Conservation (phyloP, 2,113 vertebrate species). For the Pygoscelis adeliae region DNA sequence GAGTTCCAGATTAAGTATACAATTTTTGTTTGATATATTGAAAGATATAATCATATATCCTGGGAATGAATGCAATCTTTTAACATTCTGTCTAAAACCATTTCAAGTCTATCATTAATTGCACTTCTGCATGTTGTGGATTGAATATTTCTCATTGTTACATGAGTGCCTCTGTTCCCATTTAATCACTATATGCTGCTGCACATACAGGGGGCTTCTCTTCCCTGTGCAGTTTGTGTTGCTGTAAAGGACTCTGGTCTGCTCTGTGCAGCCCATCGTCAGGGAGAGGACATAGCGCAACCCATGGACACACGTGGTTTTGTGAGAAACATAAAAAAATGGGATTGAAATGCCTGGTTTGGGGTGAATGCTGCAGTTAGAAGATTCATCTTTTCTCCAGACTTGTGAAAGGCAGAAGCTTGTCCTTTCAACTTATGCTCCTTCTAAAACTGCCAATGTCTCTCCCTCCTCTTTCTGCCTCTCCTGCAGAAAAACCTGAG, state of each 20-base stretch:
- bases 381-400: background rate
- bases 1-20: background rate
- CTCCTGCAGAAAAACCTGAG: background rate
- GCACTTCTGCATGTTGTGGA: background rate
- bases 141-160: background rate
- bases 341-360: background rate
- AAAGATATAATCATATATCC: background rate
- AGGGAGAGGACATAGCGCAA: background rate
- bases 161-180: background rate
- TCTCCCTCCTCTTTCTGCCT: background rate
- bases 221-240: background rate
- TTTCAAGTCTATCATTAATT: background rate
- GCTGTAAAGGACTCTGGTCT: background rate
- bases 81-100: background rate
- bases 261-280: accelerated
- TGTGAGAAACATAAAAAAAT: background rate
- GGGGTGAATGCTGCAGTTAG: background rate
- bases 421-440: background rate
- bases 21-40: background rate
- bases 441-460: accelerated
- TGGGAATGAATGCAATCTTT: background rate
- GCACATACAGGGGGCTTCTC: background rate
- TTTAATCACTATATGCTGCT: background rate
- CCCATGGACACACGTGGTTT: accelerated
- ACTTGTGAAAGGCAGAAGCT: background rate